Base-by-base conservation (phyloP, 2,113 vertebrate species). In the Coturnix japonica region DNA sequence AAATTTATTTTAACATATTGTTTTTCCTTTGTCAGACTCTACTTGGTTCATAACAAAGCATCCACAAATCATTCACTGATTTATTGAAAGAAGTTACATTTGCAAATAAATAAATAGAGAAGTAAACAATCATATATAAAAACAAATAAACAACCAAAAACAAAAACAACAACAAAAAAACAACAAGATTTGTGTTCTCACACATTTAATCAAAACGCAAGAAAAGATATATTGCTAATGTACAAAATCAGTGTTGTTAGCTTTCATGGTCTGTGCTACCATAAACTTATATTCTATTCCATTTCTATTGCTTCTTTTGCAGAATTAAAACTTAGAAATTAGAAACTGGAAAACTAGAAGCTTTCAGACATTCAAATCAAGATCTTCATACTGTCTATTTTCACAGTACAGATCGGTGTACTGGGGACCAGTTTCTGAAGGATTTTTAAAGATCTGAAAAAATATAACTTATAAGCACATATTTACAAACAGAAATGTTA, bases 1-100 rank as follows among this genome's bases (percentile, higher is more conserved):
- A 95, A 94, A 91, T 86, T 90, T 92, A 10, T 91, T 91, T 90
- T 94, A 95, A 76, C 85, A 70, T 94, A 78, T 89, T 91, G 57
- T 91, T 93, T 70, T 91, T 30, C 22, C 5, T 85, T 82, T 71
- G 57, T 33, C 76, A 69, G 67, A 83, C 81, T 87, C 33, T 81
- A 7, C 44, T 85, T 73, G 33, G 49, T 84, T 90, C 9, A 26
- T 77, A 93, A 81, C 43, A 89, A 88, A 87, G 89, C 91, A 39
- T 75, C 43, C 79, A 65, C 22, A 60, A 77, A 66, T 39, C 15
- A 30, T 17, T 80, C 64, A 71, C 0, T 60, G 77, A 76, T 92
- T 89, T 86, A 80, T 65, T 92, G 74, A 76, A 84, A 79, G 7
- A 61, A 64, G 20, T 49, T 90, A 17, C 8, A 31, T 63, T 81